Evolutionary conservation across 2,797 vertebrate species (phyloP).

Genomic region (Pangasius djambal): DNA sequence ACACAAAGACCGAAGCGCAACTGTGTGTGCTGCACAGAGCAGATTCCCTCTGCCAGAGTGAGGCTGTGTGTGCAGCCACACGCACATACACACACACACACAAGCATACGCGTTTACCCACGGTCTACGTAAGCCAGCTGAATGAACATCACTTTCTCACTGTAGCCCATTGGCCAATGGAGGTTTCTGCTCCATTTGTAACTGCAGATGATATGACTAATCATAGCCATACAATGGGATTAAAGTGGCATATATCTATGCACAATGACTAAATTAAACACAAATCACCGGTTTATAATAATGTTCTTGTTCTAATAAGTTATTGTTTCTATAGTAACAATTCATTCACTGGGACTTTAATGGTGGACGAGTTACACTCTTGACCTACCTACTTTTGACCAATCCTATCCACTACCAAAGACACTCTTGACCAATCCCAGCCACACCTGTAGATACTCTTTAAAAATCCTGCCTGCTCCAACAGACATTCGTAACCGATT

Average conservation of each 20-base stretch:
- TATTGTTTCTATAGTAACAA: not conserved
- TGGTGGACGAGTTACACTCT: not conserved
- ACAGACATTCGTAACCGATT: not conserved
- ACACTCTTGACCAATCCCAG: not conserved
- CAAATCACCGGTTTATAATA: not conserved
- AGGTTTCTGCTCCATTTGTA: slow-evolving; percentile 32
- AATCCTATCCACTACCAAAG: not conserved
- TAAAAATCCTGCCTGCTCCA: not conserved
- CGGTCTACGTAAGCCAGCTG: slow-evolving; percentile 28
- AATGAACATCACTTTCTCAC: slow-evolving; percentile 35
- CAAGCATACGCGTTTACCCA: not conserved
- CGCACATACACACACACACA: not conserved
- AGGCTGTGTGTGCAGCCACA: slow-evolving; percentile 1
- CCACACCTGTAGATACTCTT: not conserved
- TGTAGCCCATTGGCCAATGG: slow-evolving; percentile 15
- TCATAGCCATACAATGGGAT: not conserved
- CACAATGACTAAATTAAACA: not conserved
- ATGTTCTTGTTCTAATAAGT: not conserved
- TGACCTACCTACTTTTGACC: not conserved
- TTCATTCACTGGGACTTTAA: not conserved
- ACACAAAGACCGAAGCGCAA: slow-evolving; percentile 32
- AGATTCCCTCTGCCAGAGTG: slow-evolving; percentile 38
- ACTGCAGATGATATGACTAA: not conserved
- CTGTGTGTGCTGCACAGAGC: slow-evolving; percentile 21
- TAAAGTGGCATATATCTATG: not conserved